Percentiles rank a stretch among this genome's conserved stretches.
Conservation (phyloP, 2,888 invertebrate species). For the Rhodophaea formosa region DNA sequence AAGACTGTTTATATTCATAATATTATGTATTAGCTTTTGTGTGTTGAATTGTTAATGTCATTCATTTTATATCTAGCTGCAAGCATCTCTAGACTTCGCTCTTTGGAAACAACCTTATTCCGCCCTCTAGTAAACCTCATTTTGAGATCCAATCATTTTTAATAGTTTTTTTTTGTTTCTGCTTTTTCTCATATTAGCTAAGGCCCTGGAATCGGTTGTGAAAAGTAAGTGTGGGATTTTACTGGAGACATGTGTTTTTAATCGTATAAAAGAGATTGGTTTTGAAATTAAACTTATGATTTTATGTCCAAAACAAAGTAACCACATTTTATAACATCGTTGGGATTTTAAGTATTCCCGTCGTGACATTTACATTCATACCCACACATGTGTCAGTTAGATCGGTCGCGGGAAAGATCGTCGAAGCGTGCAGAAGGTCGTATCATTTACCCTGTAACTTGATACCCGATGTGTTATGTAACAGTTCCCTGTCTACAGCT, state of each 20-base stretch:
- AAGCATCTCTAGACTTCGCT: neutral
- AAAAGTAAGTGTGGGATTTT: no score
- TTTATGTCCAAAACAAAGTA: no score
- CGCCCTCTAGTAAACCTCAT: neutral
- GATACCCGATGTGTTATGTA: conserved; percentile 66
- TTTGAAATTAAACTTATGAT: no score
- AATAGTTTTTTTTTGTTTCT: neutral
- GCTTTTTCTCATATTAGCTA: neutral
- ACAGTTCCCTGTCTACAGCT: conserved; percentile 50
- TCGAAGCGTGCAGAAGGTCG: conserved; percentile 67
- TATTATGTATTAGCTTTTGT: neutral
- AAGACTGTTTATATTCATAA: conserved; percentile 6
- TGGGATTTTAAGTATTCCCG: neutral
- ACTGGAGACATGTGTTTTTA: no score
- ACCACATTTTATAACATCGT: neutral
- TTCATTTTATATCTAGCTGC: neutral
- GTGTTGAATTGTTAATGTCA: neutral
- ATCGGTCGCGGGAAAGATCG: conserved; percentile 53
- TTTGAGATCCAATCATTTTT: neutral
- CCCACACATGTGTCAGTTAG: conserved; percentile 27
- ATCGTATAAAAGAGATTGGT: no score
- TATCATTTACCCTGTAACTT: conserved; percentile 67
- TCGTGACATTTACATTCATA: conserved; percentile 34
- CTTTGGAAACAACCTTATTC: neutral
- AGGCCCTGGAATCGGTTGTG: no score